Conservation (phyloP, 2,113 vertebrate species). For the Cynopterus brachyotis region DNA sequence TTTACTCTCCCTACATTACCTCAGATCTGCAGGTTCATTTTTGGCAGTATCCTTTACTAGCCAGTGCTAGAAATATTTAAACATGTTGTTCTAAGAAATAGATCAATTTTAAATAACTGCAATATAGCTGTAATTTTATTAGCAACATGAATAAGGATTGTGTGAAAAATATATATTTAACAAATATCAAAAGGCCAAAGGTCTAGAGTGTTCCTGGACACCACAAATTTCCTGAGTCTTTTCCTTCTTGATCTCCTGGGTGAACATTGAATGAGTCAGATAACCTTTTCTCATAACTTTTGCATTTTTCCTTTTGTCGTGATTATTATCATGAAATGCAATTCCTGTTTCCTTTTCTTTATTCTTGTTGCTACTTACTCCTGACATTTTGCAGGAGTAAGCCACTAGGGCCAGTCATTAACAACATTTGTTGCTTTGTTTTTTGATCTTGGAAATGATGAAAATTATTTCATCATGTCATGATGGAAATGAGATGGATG, state of each 20-base stretch:
- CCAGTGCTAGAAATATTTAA: constrained; percentile 13
- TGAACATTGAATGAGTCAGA: background rate
- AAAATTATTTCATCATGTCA: background rate
- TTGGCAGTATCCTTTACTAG: background rate
- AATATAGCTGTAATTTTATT: background rate
- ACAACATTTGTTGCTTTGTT: constrained; percentile 8
- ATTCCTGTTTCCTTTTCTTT: background rate
- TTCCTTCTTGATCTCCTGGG: background rate
- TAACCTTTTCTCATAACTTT: background rate
- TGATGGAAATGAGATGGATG: background rate
- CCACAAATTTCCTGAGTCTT: background rate
- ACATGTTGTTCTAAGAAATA: constrained; percentile 1
- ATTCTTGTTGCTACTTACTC: background rate
- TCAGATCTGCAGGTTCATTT: constrained; percentile 21
- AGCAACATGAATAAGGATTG: background rate
- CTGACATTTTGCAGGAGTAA: background rate
- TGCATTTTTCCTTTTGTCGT: background rate
- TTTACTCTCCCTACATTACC: background rate
- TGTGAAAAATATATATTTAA: constrained; percentile 3
- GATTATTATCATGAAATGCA: background rate
- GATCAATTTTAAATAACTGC: background rate
- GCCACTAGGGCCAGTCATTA: background rate
- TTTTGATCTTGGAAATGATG: constrained; percentile 3
- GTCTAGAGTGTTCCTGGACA: background rate
- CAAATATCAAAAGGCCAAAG: background rate